These are phyloP conservation scores for Crossocerus cetratus DNA, from an alignment of 2,888 invertebrate genomes.

Conservation along the genomic window DNA sequence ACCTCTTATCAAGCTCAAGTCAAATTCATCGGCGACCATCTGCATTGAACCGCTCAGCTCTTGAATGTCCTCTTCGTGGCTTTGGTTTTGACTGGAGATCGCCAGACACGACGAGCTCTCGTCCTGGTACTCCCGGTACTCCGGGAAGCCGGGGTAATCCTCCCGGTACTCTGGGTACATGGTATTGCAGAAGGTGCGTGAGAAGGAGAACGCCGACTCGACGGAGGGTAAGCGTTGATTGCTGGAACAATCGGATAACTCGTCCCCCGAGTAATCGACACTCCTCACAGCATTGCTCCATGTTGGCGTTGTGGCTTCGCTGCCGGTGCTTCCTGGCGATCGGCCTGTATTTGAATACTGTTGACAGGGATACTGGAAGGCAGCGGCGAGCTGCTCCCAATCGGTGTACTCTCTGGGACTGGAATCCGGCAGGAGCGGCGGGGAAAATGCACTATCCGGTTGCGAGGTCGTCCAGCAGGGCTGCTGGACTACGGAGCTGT, in stretches of 20 bases:
- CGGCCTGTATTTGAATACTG: slow-evolving; percentile 30
- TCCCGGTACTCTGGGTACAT: slow-evolving; percentile 40
- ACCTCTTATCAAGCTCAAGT: slow-evolving; percentile 72
- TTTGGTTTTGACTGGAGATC: slow-evolving; percentile 21
- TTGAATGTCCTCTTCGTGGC: slow-evolving; percentile 35
- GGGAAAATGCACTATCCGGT: slow-evolving; percentile 43
- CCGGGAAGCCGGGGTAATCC: slow-evolving; percentile 47
- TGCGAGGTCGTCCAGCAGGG: slow-evolving; percentile 62
- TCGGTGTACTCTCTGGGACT: slow-evolving; percentile 56
- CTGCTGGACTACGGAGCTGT: slow-evolving; percentile 20
- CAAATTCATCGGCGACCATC: slow-evolving; percentile 69
- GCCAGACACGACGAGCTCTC: slow-evolving; percentile 36
- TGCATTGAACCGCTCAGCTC: slow-evolving; percentile 46
- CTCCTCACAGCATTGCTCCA: slow-evolving; percentile 48
- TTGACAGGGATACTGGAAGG: slow-evolving; percentile 64
- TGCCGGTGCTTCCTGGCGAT: slow-evolving; percentile 66
- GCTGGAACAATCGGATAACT: slow-evolving; percentile 22
- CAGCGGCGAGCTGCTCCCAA: slow-evolving; percentile 65
- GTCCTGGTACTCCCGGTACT: slow-evolving; percentile 56
- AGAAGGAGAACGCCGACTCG: slow-evolving; percentile 71
- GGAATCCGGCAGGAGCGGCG: slow-evolving; percentile 47
- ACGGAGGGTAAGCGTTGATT: slow-evolving; percentile 65
- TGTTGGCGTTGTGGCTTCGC: slow-evolving; percentile 65
- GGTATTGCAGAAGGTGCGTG: slow-evolving; percentile 61
- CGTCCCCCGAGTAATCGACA: slow-evolving; percentile 12